Conservation (phyloP, 2,113 vertebrate genomes). For the Bagarius yarrelli region DNA sequence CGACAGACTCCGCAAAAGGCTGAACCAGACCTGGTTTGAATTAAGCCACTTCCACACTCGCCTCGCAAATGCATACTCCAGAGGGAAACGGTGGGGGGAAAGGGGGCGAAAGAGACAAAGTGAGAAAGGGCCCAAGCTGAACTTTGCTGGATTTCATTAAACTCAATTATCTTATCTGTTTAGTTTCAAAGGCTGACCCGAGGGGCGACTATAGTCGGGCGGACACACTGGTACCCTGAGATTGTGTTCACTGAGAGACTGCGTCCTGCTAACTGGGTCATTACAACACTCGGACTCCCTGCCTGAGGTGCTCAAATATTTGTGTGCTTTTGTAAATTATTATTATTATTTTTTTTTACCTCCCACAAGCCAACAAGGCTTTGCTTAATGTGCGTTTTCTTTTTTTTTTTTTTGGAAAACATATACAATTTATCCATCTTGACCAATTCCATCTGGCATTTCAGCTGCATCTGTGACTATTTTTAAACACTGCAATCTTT, state of each 20-base stretch:
- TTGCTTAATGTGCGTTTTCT: conserved; percentile 46
- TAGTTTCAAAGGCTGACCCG: conserved; percentile 95
- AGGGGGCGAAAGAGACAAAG: conserved; percentile 62
- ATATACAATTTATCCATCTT: not conserved
- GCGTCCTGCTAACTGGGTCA: conserved; percentile 88
- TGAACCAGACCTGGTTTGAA: conserved; percentile 91
- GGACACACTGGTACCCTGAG: conserved; percentile 88
- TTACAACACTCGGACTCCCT: conserved; percentile 94
- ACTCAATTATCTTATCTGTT: conserved; percentile 99
- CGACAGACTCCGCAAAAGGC: conserved; percentile 81
- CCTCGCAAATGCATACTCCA: conserved; percentile 93
- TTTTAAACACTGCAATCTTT: conserved; percentile 13
- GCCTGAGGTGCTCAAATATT: conserved; percentile 97
- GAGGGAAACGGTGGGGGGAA: conserved; percentile 68
- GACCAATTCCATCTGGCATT: conserved; percentile 19
- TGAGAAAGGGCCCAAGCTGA: conserved; percentile 73
- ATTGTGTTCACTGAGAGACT: conserved; percentile 86
- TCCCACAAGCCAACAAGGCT: conserved; percentile 80
- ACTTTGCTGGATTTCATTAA: conserved; percentile 94
- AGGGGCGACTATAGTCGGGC: conserved; percentile 89
- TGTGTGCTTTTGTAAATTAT: conserved; percentile 97
- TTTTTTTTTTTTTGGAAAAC: not conserved
- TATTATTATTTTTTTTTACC: conserved; percentile 88
- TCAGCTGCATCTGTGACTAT: conserved; percentile 15
- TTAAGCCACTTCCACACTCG: conserved; percentile 86